These are phyloP conservation scores for Gephyroberyx darwinii DNA, from an alignment of 2,797 vertebrate species.

Conservation along the genomic window DNA sequence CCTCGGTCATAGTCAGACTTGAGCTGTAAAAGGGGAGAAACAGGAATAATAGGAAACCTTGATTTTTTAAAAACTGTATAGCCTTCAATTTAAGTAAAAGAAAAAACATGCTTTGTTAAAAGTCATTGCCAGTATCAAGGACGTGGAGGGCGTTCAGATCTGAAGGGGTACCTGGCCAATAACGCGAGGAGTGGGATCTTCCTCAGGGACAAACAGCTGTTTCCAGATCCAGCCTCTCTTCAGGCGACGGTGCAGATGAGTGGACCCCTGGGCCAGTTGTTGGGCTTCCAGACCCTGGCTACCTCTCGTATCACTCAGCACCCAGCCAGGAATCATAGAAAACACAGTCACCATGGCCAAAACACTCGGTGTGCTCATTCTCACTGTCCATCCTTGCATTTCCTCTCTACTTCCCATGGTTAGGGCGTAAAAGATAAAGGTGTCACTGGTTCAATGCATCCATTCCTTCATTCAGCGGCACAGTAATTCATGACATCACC, in stretches of 20 bases:
- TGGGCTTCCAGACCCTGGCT: constrained; percentile 60
- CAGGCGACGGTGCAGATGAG: constrained; percentile 73
- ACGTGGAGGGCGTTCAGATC: constrained; percentile 67
- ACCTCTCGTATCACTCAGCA: constrained; percentile 63
- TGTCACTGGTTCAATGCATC: constrained; percentile 38
- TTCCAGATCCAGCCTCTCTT: constrained; percentile 90
- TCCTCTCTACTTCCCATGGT: constrained; percentile 61
- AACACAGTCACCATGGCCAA: constrained; percentile 70
- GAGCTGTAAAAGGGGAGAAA: constrained; percentile 77
- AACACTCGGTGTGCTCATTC: constrained; percentile 72
- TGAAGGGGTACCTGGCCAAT: constrained; percentile 88
- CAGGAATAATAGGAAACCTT: neutral
- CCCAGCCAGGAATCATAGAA: constrained; percentile 68
- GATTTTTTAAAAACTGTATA: neutral
- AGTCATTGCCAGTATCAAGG: constrained; percentile 55
- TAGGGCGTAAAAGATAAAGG: constrained; percentile 26
- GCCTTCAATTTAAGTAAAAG: constrained; percentile 1
- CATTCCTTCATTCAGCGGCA: constrained; percentile 51
- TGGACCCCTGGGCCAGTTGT: constrained; percentile 56
- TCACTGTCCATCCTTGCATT: constrained; percentile 61
- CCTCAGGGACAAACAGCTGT: constrained; percentile 88
- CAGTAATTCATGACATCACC: constrained; percentile 55
- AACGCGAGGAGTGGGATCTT: constrained; percentile 79
- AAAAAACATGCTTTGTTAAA: constrained; percentile 48
- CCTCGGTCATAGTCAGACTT: constrained; percentile 87